These are phyloP conservation scores for Oreochromis tanganicae DNA, from an alignment of 2,113 vertebrate genomes.

Conservation along the genomic window DNA sequence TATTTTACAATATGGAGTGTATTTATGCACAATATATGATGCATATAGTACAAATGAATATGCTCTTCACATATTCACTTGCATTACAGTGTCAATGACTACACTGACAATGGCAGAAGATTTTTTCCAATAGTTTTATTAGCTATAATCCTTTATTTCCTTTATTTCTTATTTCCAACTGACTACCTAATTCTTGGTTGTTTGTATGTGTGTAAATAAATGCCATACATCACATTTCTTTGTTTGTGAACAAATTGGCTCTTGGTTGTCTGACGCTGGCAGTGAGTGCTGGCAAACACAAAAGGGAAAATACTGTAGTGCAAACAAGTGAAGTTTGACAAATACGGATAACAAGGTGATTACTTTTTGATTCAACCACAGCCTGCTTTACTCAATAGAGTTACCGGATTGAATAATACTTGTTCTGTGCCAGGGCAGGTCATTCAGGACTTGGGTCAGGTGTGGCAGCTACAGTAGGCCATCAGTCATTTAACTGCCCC, in stretches of 20 bases:
- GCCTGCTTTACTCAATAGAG: neutral
- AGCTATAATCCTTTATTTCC: neutral
- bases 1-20: neutral
- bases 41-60: neutral
- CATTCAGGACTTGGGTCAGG: neutral
- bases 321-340: neutral
- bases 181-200: neutral
- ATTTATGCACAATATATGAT: too few relatives aligned
- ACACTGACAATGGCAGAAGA: neutral
- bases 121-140: neutral
- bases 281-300: neutral
- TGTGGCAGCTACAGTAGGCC: neutral
- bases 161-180: neutral
- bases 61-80: neutral
- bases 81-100: neutral
- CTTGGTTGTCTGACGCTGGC: neutral
- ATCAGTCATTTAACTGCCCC: neutral
- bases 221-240: neutral
- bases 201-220: neutral
- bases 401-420: neutral
- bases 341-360: neutral
- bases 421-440: neutral
- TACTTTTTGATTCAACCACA: neutral
- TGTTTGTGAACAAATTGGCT: neutral
- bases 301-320: neutral